Base-by-base conservation (phyloP, 2,888 invertebrate species). In the Zygogramma bicolorata region DNA sequence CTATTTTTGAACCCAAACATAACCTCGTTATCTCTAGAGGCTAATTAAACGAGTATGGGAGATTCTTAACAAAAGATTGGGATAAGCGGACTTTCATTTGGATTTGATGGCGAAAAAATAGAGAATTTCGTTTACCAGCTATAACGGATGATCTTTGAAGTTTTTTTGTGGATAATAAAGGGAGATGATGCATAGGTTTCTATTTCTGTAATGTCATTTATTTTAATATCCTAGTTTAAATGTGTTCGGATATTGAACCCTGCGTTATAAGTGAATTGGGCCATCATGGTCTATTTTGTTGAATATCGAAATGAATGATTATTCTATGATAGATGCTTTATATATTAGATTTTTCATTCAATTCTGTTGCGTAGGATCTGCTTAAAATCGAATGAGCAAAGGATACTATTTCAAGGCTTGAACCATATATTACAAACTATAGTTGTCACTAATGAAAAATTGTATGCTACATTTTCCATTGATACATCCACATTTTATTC, bases 1-100 rank as follows among this genome's bases (percentile, higher is more conserved):
- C 77, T 77, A 79, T 77, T 72, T 75, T 74, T 79, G 77, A 68
- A n/a, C 20, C 67, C 46, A 68, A 74, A 77, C 71, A 77, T 76
- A 73, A 74, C 76, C 75, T 74, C 71, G 73, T 73, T 78, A 67
- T 75, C 73, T 63, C 71, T 71, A 68, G 62, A 73, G 65, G 71
- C 59, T 66, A 65, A 65, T 65, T 61, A 53, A 75, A 69, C 46
- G 18, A 60, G 49, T 57, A 22, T 40, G n/a, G 13, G 58, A 49
- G 42, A 46, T 66, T 62, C 57, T 3, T 20, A 62, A 62, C 68
- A 53, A 22, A 13, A 31, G 29, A 38, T 57, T 15, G 22, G 15
- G 22, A 22, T 38, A 29, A 40, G 40, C 31, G 29, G 18, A 29
- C 13, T 49, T 62, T 46, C 6, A 46, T 22, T 29, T 27, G 15